Base-by-base conservation (phyloP, 2,888 invertebrate species). In the Himalopsyche japonica region DNA sequence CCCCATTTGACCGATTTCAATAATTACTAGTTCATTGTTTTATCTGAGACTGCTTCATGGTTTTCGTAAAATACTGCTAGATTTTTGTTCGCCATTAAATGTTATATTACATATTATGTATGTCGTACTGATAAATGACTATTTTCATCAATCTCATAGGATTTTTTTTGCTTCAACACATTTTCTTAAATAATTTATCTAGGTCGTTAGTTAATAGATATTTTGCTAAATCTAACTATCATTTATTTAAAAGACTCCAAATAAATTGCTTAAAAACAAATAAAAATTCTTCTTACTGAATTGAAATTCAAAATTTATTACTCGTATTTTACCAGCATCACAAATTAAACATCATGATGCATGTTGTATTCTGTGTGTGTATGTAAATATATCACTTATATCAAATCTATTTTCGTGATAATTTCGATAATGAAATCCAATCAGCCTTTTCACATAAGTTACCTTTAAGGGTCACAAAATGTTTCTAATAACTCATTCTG, bases 31-130 rank as follows among this genome's bases (percentile, higher is more conserved):
- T 70, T 70, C 70, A 30, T 70, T 70, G 30, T 70, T 27, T 12
- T 70, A 70, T 30, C 70, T 27, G 30, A 77, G 27, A 77, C 20
- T 77, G 77, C 43, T 77, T 77, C 77, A 77, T 77, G 77, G 37
- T 77, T 77, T 77, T 77, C 77, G 18, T 77, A 77, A n/a, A n/a
- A 77, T 34, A 77, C 37, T n/a, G 77, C 77, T 77, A 77, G 77
- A 77, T 30, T 70, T 70, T 70, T 70, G 1, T 30, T 30, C 0
- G 12, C 70, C 70, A 70, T 70, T 70, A 70, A 70, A 70, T 70
- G 70, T 70, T 30, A 27, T 70, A n/a, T n/a, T n/a, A n/a, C n/a
- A n/a, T n/a, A n/a, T n/a, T n/a, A 12, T 70, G 70, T 70, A 70
- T 70, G 70, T 70, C 15, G 12, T 30, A 70, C 20, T 30, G 70